Evolutionary conservation across 2,888 invertebrate species (phyloP).

Genomic region (Drosophila pseudotalamancana): DNA sequence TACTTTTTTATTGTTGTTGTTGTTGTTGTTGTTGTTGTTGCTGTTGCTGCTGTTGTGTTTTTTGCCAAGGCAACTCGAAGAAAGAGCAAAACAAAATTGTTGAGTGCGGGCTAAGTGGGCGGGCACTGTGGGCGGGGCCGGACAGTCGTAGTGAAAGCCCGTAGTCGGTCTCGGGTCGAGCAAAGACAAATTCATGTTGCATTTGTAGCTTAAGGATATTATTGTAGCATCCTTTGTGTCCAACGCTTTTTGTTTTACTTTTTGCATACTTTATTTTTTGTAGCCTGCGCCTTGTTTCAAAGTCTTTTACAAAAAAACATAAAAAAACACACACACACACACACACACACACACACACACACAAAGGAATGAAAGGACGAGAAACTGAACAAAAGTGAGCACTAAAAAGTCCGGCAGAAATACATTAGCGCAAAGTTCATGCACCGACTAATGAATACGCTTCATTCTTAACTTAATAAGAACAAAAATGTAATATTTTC

Average conservation of each 20-base stretch:
- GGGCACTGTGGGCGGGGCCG: slow-evolving; percentile 23
- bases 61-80: slow-evolving; percentile 60
- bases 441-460: neutral
- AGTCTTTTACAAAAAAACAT: slow-evolving; percentile 41
- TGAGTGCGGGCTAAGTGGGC: slow-evolving; percentile 40
- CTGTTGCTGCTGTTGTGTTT: no score
- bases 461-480: no score
- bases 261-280: slow-evolving; percentile 66
- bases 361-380: neutral
- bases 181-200: slow-evolving; percentile 79
- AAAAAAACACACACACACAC: neutral
- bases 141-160: slow-evolving; percentile 6
- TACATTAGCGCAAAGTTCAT: neutral
- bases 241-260: slow-evolving; percentile 64
- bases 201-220: slow-evolving; percentile 80
- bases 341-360: neutral
- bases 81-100: slow-evolving; percentile 53
- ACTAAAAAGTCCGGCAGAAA: slow-evolving; percentile 5
- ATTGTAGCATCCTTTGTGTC: slow-evolving; percentile 75
- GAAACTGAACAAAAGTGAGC: slow-evolving; percentile 2
- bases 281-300: slow-evolving; percentile 53
- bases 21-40: neutral
- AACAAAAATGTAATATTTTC: neutral
- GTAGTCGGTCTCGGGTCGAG: slow-evolving; percentile 35
- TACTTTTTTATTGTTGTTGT: slow-evolving; percentile 36